phyloP scores from a whole-genome alignment of 2,888 invertebrate species.

The Ormyrus nitidulus region DNA sequence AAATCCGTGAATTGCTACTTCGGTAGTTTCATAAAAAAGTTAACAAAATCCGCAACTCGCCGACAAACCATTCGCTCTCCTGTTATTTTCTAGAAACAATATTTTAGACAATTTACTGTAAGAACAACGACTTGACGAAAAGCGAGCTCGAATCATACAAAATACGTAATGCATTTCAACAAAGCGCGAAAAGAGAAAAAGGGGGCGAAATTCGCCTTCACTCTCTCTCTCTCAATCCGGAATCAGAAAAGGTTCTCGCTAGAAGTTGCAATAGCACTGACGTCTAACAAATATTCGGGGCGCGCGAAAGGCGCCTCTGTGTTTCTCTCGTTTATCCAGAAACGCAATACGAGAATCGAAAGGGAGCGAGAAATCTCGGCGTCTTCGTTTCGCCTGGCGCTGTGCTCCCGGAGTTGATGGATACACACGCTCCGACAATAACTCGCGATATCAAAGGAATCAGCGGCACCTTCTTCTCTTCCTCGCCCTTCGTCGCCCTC shows the following conservation, averaged over 20 bases:
- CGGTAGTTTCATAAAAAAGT: too few relatives aligned
- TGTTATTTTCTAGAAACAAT: too few relatives aligned
- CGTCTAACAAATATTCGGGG: conserved; percentile 31
- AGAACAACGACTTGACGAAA: too few relatives aligned
- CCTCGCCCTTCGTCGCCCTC: conserved; percentile 16
- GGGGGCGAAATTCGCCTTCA: too few relatives aligned
- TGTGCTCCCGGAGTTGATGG: conserved; percentile 44
- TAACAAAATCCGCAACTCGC: too few relatives aligned
- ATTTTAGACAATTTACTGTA: too few relatives aligned
- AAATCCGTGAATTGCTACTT: too few relatives aligned
- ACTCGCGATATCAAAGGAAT: conserved; percentile 63
- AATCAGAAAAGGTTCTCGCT: background rate
- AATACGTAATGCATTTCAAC: too few relatives aligned
- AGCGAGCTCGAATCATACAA: too few relatives aligned
- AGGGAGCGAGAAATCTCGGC: conserved; percentile 17
- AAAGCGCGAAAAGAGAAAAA: too few relatives aligned
- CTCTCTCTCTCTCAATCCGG: too few relatives aligned
- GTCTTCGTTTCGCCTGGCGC: background rate
- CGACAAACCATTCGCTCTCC: too few relatives aligned
- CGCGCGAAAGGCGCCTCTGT: background rate
- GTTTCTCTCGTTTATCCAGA: conserved; percentile 8
- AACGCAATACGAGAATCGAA: background rate
- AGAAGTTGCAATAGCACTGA: background rate
- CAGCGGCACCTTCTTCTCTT: conserved; percentile 35
- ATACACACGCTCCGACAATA: conserved; percentile 61